These are phyloP conservation scores for Oophaga sylvatica DNA, from an alignment of 2,797 vertebrate species.

Conservation along the genomic window DNA sequence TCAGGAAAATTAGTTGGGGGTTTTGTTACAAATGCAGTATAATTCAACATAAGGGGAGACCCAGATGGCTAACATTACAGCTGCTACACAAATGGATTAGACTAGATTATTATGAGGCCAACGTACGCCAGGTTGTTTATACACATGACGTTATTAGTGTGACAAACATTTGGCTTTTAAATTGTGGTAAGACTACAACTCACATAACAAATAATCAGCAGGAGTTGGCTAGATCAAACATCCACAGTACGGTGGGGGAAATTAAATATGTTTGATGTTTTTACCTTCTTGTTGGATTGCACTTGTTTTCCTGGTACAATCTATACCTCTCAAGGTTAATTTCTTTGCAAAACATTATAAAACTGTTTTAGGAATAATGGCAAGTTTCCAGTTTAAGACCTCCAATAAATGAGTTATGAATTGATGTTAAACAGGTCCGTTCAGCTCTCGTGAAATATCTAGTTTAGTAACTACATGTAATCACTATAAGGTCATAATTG, in stretches of 20 bases:
- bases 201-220: neutral
- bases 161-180: constrained; percentile 43
- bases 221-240: neutral
- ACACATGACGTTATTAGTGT: constrained; percentile 30
- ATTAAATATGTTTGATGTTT: neutral
- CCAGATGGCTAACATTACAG: constrained; percentile 42
- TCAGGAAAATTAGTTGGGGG: constrained; percentile 34
- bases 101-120: constrained; percentile 43
- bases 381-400: neutral
- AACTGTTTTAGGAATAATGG: neutral
- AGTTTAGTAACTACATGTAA: neutral
- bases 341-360: neutral
- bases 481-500: no score
- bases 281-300: neutral
- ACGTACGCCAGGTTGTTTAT: constrained; percentile 30
- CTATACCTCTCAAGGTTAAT: neutral
- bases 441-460: neutral
- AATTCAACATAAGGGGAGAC: constrained; percentile 31
- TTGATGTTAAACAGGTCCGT: neutral
- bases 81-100: constrained; percentile 46
- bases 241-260: neutral
- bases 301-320: neutral
- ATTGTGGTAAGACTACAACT: constrained; percentile 3
- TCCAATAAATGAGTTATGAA: neutral
- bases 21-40: constrained; percentile 40